Percentiles rank a stretch among this genome's conserved stretches.
These are phyloP conservation scores for Gavia stellata DNA, from an alignment of 2,113 vertebrate genomes.

Conservation along the genomic window DNA sequence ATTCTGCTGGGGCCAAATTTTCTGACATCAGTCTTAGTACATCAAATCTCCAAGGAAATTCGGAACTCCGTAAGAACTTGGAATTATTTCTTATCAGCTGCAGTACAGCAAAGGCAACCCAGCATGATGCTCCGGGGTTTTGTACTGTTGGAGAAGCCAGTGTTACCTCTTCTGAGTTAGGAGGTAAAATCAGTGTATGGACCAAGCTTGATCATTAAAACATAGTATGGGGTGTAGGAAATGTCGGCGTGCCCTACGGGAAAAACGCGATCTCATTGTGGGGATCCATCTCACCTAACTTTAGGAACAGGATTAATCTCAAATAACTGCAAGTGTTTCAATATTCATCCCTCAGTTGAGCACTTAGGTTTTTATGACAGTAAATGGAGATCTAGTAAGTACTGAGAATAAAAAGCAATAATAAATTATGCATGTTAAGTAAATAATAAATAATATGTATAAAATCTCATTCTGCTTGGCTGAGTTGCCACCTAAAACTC, in stretches of 20 bases:
- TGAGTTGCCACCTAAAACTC: neutral
- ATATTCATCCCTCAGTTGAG: neutral
- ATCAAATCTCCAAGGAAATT: neutral
- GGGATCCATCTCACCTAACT: neutral
- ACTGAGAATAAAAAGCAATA: neutral
- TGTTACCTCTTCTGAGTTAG: neutral
- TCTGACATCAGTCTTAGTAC: neutral
- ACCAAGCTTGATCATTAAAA: neutral
- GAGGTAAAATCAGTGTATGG: neutral
- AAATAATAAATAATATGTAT: neutral
- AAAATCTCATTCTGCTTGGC: neutral
- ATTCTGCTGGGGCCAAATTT: neutral
- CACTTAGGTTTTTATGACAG: neutral
- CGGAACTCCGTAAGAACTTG: neutral
- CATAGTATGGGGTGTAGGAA: neutral
- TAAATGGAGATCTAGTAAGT: neutral
- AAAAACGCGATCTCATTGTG: neutral
- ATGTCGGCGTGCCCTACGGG: neutral
- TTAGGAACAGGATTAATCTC: neutral
- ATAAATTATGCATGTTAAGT: neutral
- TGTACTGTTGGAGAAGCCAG: neutral
- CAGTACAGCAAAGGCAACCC: neutral
- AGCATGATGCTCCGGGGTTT: neutral
- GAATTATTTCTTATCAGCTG: neutral
- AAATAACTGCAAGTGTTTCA: neutral